phyloP scores from a whole-genome alignment of 2,888 invertebrate genomes.

The Bombyx huttoni region DNA sequence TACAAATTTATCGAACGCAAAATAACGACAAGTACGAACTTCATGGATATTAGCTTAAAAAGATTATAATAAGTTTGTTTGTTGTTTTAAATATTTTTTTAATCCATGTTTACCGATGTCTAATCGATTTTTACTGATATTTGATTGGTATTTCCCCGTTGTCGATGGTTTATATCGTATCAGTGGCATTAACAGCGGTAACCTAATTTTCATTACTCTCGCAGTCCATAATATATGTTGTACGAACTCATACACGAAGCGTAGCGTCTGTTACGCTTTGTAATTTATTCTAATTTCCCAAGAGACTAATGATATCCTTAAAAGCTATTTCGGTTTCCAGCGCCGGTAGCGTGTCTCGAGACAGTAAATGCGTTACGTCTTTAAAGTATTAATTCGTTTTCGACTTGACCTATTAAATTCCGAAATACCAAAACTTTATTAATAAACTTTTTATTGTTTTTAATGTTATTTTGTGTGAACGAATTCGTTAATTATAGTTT shows the following conservation, averaged over 20 bases:
- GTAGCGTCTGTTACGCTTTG: conserved; percentile 24
- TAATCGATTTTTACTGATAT: too few relatives aligned
- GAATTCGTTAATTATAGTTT: too few relatives aligned
- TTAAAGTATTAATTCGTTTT: conserved; percentile 20
- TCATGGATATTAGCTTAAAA: too few relatives aligned
- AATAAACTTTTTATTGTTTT: too few relatives aligned
- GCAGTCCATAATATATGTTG: conserved; percentile 9
- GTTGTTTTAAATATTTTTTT: too few relatives aligned
- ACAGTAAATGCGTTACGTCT: conserved; percentile 17
- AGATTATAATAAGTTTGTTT: too few relatives aligned
- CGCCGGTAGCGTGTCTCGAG: conserved; percentile 20
- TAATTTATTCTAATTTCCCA: conserved; percentile 61
- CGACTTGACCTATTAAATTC: background rate
- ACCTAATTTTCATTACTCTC: conserved; percentile 12
- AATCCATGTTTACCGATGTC: too few relatives aligned
- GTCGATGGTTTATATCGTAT: background rate
- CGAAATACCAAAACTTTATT: too few relatives aligned
- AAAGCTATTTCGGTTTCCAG: conserved; percentile 42
- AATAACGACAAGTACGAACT: too few relatives aligned
- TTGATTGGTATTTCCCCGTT: background rate
- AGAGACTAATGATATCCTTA: conserved; percentile 49
- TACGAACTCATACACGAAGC: conserved; percentile 12
- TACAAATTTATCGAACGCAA: background rate
- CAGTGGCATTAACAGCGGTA: conserved; percentile 3
- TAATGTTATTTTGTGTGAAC: too few relatives aligned